phyloP scores from a whole-genome alignment of 2,797 vertebrate species.

The Otolemur crassicaudatus region DNA sequence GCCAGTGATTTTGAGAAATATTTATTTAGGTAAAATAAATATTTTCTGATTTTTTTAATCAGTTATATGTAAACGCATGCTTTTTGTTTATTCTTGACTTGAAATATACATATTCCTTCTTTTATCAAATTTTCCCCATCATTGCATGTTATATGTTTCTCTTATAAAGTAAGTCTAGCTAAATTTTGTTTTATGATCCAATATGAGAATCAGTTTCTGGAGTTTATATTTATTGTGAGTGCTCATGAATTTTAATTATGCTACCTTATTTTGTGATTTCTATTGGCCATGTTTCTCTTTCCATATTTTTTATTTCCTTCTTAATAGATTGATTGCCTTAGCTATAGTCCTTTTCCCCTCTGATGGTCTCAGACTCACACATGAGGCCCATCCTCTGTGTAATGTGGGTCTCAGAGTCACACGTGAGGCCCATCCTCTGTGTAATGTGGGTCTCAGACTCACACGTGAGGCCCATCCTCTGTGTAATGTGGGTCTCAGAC shows the following conservation, averaged over 20 bases:
- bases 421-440: too few relatives aligned
- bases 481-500: too few relatives aligned
- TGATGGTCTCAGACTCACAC: neutral
- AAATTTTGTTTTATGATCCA: neutral
- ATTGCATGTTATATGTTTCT: neutral
- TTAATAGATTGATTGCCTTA: neutral
- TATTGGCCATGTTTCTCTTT: neutral
- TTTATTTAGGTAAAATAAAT: neutral
- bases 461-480: too few relatives aligned
- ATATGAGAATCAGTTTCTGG: neutral
- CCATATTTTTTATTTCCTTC: neutral
- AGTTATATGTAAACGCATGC: neutral
- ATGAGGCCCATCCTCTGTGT: too few relatives aligned
- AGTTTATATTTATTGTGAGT: neutral
- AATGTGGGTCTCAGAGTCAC: too few relatives aligned
- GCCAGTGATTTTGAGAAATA: neutral
- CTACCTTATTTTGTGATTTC: neutral
- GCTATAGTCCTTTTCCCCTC: neutral
- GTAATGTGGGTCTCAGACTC: too few relatives aligned
- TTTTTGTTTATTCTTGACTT: neutral
- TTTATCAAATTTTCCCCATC: neutral
- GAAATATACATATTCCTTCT: neutral
- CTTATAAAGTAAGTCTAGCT: neutral
- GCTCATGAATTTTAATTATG: neutral
- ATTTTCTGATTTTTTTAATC: neutral